Evolutionary conservation across 1,140 invertebrate species (phyloP), one percentile per base, ranked within the genome.

Genomic region (Danaus plexippus): DNA sequence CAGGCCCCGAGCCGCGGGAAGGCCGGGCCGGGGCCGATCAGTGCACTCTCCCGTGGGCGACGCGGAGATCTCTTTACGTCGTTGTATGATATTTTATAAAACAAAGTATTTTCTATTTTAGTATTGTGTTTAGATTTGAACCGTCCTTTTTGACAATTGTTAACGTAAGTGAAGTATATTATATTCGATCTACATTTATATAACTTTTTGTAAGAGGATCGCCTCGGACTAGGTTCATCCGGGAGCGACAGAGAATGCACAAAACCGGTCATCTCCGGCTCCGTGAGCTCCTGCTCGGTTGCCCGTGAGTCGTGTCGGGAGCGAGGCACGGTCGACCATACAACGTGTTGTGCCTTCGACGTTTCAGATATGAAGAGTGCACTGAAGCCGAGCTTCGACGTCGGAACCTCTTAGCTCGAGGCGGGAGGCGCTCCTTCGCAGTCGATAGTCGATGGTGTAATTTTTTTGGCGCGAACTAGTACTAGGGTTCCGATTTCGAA

Each of bases 81-180:
- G 47, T 43, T 55, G 11, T 47, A 55, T 48, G 9, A 10, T 9
- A 11, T 12, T 18, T 47, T 47, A 13, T 47, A 6, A 32, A 6
- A 9, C 43, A 52, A 13, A 43, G 8, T 52, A 52, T 52, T 43
- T 52, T 43, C 40, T 52, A 43, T 52, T 32, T 32, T 32, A 32
- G 22, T 32, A 32, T 32, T 32, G 22, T 32, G 22, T 32, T 32
- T 32, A 32, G 7, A 32, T 32, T 2, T 32, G 50, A 40, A 57
- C 55, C 55, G 55, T 57, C 55, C 55, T 46, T 57, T 51, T 57
- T 57, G 48, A 57, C 55, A 57, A 57, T 57, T 57, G 46, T n/a
- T 57, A 57, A 43, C 40, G 11, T 57, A 51, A 57, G 49, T 15
- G 15, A 40, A 41, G 18, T 55, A 10, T 49, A 56, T 56, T 43